phyloP scores from a whole-genome alignment of 2,888 invertebrate species.

The Sinopyrophorus schimmeli region DNA sequence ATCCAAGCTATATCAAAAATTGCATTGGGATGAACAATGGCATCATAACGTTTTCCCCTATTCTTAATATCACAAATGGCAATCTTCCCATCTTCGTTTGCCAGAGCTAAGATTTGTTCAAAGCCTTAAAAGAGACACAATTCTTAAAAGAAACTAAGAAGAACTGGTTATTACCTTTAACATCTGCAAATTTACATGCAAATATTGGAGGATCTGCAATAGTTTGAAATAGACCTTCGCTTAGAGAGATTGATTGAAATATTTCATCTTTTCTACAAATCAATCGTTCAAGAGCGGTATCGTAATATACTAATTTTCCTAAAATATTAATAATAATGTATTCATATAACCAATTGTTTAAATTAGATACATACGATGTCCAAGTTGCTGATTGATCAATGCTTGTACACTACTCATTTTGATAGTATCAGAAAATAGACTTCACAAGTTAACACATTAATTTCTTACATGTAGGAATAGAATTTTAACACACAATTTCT shows the following conservation, averaged over 20 bases:
- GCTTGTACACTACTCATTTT: too few species aligned
- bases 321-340: too few species aligned
- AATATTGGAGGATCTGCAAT: constrained; percentile 81
- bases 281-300: constrained; percentile 65
- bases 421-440: too few species aligned
- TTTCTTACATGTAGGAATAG: too few species aligned
- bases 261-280: constrained; percentile 67
- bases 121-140: constrained; percentile 58
- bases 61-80: constrained; percentile 59
- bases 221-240: constrained; percentile 60
- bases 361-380: too few species aligned
- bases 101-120: constrained; percentile 76
- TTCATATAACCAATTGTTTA: too few species aligned
- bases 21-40: constrained; percentile 81
- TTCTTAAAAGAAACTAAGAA: too few species aligned
- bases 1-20: constrained; percentile 90
- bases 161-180: constrained; percentile 30
- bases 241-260: constrained; percentile 64
- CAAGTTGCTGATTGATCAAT: too few species aligned
- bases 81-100: constrained; percentile 83
- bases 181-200: constrained; percentile 75
- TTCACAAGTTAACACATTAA: too few species aligned
- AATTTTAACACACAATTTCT: too few species aligned
- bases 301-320: too few species aligned
- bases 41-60: constrained; percentile 45